Conservation (phyloP, 2,888 invertebrate species). For the Prionchulus punctatus region DNA sequence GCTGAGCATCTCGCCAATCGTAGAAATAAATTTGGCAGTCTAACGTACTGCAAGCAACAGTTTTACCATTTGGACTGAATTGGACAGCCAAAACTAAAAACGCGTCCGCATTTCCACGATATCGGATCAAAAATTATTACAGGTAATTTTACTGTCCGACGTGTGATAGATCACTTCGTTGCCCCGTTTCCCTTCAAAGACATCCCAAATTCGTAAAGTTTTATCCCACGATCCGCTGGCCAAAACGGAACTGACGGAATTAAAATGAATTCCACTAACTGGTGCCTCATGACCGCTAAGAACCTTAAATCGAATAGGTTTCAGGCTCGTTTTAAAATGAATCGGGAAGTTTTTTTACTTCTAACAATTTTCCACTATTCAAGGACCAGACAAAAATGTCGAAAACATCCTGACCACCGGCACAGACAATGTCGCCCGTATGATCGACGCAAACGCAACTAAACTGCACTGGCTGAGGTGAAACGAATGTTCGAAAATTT, state of each 20-base stretch:
- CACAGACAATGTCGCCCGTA: conserved; percentile 70
- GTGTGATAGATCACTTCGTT: conserved; percentile 62
- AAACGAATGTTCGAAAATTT: conserved; percentile 87
- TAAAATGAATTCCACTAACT: conserved; percentile 63
- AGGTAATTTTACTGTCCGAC: conserved; percentile 46
- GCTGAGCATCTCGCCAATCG: conserved; percentile 44
- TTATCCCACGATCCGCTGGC: conserved; percentile 89
- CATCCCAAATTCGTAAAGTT: conserved; percentile 75
- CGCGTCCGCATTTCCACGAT: neutral
- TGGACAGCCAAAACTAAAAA: conserved; percentile 54
- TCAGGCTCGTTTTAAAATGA: neutral
- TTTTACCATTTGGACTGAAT: conserved; percentile 74
- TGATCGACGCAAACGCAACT: conserved; percentile 70
- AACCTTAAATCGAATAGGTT: conserved; percentile 22
- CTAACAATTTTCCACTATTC: conserved; percentile 73
- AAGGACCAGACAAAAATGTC: conserved; percentile 91
- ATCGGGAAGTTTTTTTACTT: conserved; percentile 42
- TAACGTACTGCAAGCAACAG: conserved; percentile 77
- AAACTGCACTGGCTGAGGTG: conserved; percentile 78
- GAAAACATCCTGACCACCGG: conserved; percentile 83
- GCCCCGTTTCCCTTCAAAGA: conserved; percentile 59
- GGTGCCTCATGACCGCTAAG: conserved; percentile 85
- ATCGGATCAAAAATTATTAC: conserved; percentile 3
- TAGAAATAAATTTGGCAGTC: conserved; percentile 70
- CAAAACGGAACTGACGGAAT: conserved; percentile 43